Evolutionary conservation across 2,113 vertebrate species (phyloP).

Genomic region (Bambusicola thoracicus): DNA sequence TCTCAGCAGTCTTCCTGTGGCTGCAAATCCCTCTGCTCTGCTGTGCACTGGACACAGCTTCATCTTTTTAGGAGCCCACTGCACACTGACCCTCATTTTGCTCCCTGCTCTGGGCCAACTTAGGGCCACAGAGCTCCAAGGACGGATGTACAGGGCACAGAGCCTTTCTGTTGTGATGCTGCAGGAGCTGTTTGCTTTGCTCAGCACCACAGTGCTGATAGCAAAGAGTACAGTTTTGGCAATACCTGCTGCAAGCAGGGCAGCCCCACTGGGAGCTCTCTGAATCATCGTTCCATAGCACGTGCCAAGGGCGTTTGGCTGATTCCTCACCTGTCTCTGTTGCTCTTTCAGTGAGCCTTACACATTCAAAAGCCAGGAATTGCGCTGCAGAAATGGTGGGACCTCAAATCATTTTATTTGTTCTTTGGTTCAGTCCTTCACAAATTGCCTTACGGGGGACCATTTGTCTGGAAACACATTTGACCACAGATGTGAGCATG

Average conservation of each 20-base stretch:
- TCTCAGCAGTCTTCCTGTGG: not conserved
- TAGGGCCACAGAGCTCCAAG: not conserved
- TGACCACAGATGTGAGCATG: not conserved
- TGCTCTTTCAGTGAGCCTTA: not conserved
- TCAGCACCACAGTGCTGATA: not conserved
- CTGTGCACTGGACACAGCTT: not conserved
- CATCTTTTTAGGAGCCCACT: not conserved
- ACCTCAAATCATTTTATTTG: not conserved
- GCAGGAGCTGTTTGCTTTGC: not conserved
- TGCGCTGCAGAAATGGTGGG: not conserved
- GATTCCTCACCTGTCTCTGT: not conserved
- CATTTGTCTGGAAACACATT: not conserved
- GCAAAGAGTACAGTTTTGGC: not conserved
- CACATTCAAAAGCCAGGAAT: not conserved
- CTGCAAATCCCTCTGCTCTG: constrained; percentile 15
- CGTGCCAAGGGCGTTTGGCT: not conserved
- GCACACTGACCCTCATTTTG: not conserved
- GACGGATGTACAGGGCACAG: rapidly evolving
- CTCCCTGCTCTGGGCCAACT: not conserved
- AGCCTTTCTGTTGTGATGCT: not conserved
- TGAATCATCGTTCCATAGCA: not conserved
- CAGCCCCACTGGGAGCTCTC: not conserved
- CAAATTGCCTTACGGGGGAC: too few species aligned
- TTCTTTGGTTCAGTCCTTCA: not conserved
- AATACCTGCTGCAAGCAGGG: not conserved